Conservation (phyloP, 2,113 vertebrate species). For the Malurus cyaneus region DNA sequence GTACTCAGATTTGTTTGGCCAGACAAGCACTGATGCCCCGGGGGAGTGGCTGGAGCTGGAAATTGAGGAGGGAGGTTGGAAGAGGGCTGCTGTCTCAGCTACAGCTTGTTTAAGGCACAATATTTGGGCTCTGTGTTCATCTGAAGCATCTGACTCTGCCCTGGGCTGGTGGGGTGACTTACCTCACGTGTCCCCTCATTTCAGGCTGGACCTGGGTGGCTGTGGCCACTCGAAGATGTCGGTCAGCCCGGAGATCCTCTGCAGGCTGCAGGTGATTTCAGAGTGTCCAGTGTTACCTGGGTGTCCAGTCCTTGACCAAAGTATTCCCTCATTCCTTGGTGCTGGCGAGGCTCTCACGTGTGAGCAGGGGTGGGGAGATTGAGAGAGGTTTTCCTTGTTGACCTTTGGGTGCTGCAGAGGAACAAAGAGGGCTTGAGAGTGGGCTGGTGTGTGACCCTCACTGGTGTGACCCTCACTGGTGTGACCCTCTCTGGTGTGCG, state of each 20-base stretch:
- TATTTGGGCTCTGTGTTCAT: not conserved
- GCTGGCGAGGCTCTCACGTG: accelerated
- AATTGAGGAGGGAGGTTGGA: not conserved
- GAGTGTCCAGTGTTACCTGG: not conserved
- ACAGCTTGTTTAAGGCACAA: not conserved
- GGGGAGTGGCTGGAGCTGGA: slow-evolving; percentile 14
- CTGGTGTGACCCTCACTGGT: not conserved
- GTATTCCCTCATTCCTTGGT: accelerated
- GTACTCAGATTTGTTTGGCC: not conserved
- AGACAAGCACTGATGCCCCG: not conserved
- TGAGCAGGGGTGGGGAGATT: not conserved
- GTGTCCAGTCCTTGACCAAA: not conserved
- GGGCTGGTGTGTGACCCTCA: not conserved
- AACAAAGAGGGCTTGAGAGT: not conserved
- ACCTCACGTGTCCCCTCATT: not conserved
- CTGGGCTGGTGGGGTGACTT: not conserved
- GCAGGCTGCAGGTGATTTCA: slow-evolving; percentile 75
- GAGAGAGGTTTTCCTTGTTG: not conserved
- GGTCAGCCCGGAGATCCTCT: slow-evolving; percentile 56
- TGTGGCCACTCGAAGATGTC: not conserved
- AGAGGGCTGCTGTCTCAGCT: not conserved
- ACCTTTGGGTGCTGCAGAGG: not conserved
- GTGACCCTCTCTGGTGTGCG: too few relatives aligned
- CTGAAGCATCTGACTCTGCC: not conserved
- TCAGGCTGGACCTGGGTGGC: slow-evolving; percentile 26